A percentile compares a stretch with the other conserved stretches of the same genome.
phyloP scores from a whole-genome alignment of 2,888 invertebrate species.

The Chymomyza caudatula region DNA sequence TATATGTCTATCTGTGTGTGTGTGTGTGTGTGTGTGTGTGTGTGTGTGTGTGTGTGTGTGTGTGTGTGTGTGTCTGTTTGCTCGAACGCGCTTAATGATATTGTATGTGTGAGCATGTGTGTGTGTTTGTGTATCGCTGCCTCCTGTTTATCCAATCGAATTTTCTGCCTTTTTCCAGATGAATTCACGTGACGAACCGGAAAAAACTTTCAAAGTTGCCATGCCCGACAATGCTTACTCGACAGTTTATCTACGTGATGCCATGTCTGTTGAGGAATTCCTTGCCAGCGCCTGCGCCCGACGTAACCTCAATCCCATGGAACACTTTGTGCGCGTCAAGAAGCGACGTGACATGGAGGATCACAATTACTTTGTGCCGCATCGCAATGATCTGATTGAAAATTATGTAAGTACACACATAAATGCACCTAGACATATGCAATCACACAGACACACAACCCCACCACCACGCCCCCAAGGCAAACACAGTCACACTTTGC shows the following conservation, averaged over 20 bases:
- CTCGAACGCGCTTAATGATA: neutral
- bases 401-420: constrained; percentile 88
- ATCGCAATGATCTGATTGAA: constrained; percentile 95
- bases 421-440: constrained; percentile 21
- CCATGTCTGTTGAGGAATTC: constrained; percentile 97
- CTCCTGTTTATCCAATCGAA: constrained; percentile 63
- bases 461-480: too few relatives aligned
- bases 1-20: neutral
- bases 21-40: constrained; percentile 25
- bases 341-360: constrained; percentile 96
- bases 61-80: constrained; percentile 21
- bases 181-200: constrained; percentile 90
- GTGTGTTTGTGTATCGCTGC: neutral
- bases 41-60: too few relatives aligned
- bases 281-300: constrained; percentile 94
- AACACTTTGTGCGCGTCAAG: constrained; percentile 96
- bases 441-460: neutral
- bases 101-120: neutral
- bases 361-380: constrained; percentile 97
- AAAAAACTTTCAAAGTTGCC: constrained; percentile 93
- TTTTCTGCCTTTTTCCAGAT: constrained; percentile 81
- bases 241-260: constrained; percentile 91
- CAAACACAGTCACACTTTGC: too few relatives aligned
- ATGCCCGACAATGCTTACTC: constrained; percentile 91
- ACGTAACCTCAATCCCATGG: constrained; percentile 94